Evolutionary conservation across 2,797 vertebrate species (phyloP), one percentile per base, ranked within the genome.

Genomic region (Falco peregrinus): DNA sequence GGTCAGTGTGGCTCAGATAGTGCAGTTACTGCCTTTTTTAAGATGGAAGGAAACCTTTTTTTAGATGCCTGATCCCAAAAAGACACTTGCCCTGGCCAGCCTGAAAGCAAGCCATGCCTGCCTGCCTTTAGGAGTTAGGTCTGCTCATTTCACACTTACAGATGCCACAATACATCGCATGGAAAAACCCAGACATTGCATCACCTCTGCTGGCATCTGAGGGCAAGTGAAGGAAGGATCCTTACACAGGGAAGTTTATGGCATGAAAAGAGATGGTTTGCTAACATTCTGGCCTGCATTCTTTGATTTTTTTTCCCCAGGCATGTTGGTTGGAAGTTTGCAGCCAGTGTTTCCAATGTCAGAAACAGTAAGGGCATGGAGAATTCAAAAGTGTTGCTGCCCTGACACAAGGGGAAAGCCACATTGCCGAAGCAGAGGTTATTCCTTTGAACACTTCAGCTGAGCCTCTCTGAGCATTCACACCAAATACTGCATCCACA

Each of bases 81-180:
- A 24, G 43, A 14, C 7, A 0, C 45, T 86, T 90, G 26, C 7
- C 15, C 19, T 43, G 35, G 45, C 35, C 60, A 69, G 21, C 14
- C 13, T 47, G 67, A 68, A 68, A 84, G 13, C 37, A 84, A 84
- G 56, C 43, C 18, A 18, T 79, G 16, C 9, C 31, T 65, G 24
- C 45, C 29, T 74, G 8, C 14, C n/a, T 24, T 35, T 15, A 10
- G 35, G 41, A 22, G 5, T 39, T 17, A 22, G 5, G 8, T 37
- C 61, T 89, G 21, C 84, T 73, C 4, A 2, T 19, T 53, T 51
- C 64, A 85, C 35, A 16, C 9, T 26, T 69, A 61, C 2, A 76
- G 45, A 29, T 45, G 45, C 48, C 0, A 0, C 84, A 47, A 68
- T 0, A 1, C 11, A 4, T 25, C 45, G 20, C 3, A 21, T 22